Evolutionary conservation across 2,797 vertebrate species (phyloP), one percentile per base, ranked within the genome.

Genomic region (Gambelia wislizenii): DNA sequence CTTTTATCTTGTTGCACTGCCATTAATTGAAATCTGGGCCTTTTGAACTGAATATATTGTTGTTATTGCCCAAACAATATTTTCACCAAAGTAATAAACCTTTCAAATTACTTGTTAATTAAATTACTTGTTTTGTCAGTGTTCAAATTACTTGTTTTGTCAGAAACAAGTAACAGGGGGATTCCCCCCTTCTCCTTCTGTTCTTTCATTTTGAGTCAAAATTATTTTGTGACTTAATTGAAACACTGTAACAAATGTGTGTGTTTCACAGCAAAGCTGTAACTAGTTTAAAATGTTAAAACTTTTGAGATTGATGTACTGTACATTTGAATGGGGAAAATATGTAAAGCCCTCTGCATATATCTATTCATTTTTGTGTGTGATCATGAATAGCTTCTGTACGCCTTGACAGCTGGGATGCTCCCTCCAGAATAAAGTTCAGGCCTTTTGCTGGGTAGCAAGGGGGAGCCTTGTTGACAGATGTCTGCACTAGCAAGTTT

Each of bases 381-480:
- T 90, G 86, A 93, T 93, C 89, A 91, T 90, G 89, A 93, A 93
- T 87, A 92, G 47, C 59, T 91, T 91, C 84, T 88, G n/a, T 87
- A 85, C 83, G 77, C 89, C 67, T 95, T 96, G 95, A 96, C 95
- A 95, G 93, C 89, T 95, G 81, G 88, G 87, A 81, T 93, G 64
- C 82, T 95, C 94, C 93, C 93, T 87, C 80, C 86, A 91, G 95
- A 95, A 91, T 95, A 93, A 93, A 92, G 89, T 93, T 96, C 90
- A 93, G 92, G 89, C 88, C 83, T 91, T 95, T 95, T 94, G 69
- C 87, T 92, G 74, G 59, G 87, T 91, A 93, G 89, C 91, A 92
- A 93, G 92, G 91, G 93, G 91, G 93, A 95, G 90, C 54, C 89
- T 88, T 6, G 88, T 39, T 95, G 95, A 93, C 94, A 96, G 93